phyloP scores from a whole-genome alignment of 2,797 vertebrate species.

The Allobates femoralis region DNA sequence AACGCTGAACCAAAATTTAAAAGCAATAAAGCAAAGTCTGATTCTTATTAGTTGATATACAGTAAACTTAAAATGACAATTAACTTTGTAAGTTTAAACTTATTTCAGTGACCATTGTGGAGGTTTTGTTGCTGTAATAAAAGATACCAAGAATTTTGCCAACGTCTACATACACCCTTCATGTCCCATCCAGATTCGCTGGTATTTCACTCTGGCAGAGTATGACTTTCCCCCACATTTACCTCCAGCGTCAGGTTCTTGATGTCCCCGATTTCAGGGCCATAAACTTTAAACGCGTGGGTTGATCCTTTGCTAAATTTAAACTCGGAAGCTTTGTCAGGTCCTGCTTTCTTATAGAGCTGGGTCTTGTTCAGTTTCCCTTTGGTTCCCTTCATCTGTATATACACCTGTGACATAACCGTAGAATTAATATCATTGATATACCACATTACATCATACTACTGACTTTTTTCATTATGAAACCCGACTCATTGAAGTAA shows the following conservation, averaged over 20 bases:
- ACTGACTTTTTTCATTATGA: too few species aligned
- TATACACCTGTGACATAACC: constrained; percentile 52
- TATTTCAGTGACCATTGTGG: too few species aligned
- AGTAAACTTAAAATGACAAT: too few species aligned
- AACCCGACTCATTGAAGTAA: too few species aligned
- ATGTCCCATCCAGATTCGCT: background rate
- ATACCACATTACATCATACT: background rate
- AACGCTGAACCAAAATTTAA: too few species aligned
- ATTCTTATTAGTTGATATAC: too few species aligned
- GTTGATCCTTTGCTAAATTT: background rate
- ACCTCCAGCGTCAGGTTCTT: constrained; percentile 57
- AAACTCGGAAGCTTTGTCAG: background rate
- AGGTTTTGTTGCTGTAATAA: too few species aligned
- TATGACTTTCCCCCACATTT: background rate
- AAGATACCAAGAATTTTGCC: too few species aligned
- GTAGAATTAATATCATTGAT: background rate
- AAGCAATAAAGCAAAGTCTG: too few species aligned
- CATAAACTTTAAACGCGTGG: constrained; percentile 52
- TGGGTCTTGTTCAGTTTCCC: constrained; percentile 48
- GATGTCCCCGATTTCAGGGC: constrained; percentile 44
- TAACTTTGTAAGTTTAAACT: too few species aligned
- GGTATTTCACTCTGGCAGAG: too few species aligned
- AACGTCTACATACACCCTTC: too few species aligned
- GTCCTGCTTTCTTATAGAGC: background rate
- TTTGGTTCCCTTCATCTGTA: constrained; percentile 59